phyloP scores from a whole-genome alignment of 2,888 invertebrate genomes.

The Automeris io region DNA sequence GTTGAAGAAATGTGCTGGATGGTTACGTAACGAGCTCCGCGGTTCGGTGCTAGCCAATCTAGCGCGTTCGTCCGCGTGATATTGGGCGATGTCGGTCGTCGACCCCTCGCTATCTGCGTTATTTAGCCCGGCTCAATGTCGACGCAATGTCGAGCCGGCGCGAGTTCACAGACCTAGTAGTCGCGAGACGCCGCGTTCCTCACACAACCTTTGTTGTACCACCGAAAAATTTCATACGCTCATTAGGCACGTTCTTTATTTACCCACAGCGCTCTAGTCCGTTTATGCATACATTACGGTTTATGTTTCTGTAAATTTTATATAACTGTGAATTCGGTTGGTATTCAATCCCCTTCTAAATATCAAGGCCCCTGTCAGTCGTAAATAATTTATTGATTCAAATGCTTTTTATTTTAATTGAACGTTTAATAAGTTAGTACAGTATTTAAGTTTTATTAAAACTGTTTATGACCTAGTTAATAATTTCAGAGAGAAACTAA shows the following conservation, averaged over 20 bases:
- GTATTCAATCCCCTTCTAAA: neutral
- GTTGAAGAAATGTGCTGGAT: constrained; percentile 12
- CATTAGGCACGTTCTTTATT: constrained; percentile 11
- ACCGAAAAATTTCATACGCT: constrained; percentile 51
- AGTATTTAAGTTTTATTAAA: too few relatives aligned
- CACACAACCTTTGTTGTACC: constrained; percentile 43
- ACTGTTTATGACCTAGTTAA: too few relatives aligned
- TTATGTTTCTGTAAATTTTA: neutral
- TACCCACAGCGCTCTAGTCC: constrained; percentile 10
- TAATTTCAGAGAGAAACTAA: too few relatives aligned
- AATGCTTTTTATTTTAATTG: too few relatives aligned
- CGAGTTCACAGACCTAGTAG: constrained; percentile 66
- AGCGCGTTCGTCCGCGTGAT: constrained; percentile 62
- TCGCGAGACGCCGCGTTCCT: constrained; percentile 49
- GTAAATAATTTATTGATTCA: too few relatives aligned
- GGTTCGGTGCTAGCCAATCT: constrained; percentile 46
- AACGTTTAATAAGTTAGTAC: too few relatives aligned
- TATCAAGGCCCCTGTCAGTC: too few relatives aligned
- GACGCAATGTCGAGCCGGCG: constrained; percentile 69
- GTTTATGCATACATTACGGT: neutral
- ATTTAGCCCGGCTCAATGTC: constrained; percentile 71
- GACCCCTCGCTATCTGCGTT: constrained; percentile 71
- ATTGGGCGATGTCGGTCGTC: constrained; percentile 72
- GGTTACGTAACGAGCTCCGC: constrained; percentile 45
- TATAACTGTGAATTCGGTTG: neutral